Evolutionary conservation across 2,113 vertebrate species (phyloP), one percentile per base, ranked within the genome.

Genomic region (Acanthochromis polyacanthus): DNA sequence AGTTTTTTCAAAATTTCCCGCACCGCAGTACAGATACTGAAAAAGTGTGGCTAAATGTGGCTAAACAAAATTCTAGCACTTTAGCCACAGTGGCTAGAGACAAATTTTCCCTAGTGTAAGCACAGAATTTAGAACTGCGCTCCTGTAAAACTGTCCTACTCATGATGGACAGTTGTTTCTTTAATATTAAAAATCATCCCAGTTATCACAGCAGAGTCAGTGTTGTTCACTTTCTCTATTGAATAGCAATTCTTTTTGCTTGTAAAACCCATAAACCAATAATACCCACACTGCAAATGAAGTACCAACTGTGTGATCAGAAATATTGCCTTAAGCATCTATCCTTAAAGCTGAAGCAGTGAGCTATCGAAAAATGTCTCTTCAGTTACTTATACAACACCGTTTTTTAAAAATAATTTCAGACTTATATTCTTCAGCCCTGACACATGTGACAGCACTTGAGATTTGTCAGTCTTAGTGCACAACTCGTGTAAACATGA

Each of bases 401-500:
- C 1, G 12, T 60, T 43, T 43, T 43, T 40, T 40, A 5, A 2
- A 30, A 6, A 14, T 43, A 8, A 43, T 43, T 43, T 43, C 8
- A 36, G 32, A 9, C 10, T 36, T 9, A 36, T 9, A 36, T 8
- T 36, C 32, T 36, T 36, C 40, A 43, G 4, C 14, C 2, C 40
- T 43, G 40, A 43, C 12, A 43, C 0, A 43, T n/a, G 66, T 20
- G 19, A 28, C 22, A 14, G 53, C 32, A 25, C 9, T 69, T 12
- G 36, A 5, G 30, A 10, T 71, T 59, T 19, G 52, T 64, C 32
- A 30, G 53, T 65, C 45, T 59, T 53, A 19, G 32, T 11, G 7
- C n/a, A 66, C 4, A 25, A 25, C 25, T 53, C 3, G 38, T 46
- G 25, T 63, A 57, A 68, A 67, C 71, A 63, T 48, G 40, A 71